Conservation (phyloP, 2,888 invertebrate genomes). For the Polyploca ridens region DNA sequence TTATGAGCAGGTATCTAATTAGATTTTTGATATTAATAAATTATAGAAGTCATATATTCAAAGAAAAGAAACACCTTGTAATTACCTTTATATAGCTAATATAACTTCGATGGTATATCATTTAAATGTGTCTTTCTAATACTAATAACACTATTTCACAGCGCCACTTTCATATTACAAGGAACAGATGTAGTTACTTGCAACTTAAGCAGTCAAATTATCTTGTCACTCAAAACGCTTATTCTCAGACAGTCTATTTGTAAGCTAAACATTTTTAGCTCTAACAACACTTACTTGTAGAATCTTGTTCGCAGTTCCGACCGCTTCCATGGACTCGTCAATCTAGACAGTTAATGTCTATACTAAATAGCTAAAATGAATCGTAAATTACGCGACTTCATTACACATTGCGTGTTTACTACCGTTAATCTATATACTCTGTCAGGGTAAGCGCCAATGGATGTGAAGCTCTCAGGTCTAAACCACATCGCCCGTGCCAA, state of each 20-base stretch:
- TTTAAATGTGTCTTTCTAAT: not conserved
- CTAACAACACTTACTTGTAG: slow-evolving; percentile 18
- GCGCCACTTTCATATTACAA: not conserved
- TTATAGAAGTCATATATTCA: no score
- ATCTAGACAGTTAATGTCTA: slow-evolving; percentile 29
- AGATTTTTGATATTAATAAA: no score
- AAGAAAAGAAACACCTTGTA: not conserved
- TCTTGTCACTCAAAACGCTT: slow-evolving; percentile 1
- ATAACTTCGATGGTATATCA: not conserved
- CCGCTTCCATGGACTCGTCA: slow-evolving; percentile 28
- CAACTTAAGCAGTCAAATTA: slow-evolving; percentile 6
- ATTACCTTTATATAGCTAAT: not conserved
- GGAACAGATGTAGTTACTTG: not conserved
- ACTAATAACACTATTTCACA: not conserved
- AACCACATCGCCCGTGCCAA: slow-evolving; percentile 22
- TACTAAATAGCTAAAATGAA: slow-evolving; percentile 24
- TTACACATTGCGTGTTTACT: slow-evolving; percentile 14
- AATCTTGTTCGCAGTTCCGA: slow-evolving; percentile 22
- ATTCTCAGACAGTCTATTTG: not conserved
- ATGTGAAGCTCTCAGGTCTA: slow-evolving; percentile 24
- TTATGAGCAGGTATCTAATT: no score
- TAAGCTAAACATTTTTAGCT: slow-evolving; percentile 2
- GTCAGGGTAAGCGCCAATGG: slow-evolving; percentile 28
- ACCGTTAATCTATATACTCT: not conserved
- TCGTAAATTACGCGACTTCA: slow-evolving; percentile 22